Evolutionary conservation across 2,113 vertebrate genomes (phyloP), one percentile per base, ranked within the genome.

Genomic region (Chaetops frenatus): DNA sequence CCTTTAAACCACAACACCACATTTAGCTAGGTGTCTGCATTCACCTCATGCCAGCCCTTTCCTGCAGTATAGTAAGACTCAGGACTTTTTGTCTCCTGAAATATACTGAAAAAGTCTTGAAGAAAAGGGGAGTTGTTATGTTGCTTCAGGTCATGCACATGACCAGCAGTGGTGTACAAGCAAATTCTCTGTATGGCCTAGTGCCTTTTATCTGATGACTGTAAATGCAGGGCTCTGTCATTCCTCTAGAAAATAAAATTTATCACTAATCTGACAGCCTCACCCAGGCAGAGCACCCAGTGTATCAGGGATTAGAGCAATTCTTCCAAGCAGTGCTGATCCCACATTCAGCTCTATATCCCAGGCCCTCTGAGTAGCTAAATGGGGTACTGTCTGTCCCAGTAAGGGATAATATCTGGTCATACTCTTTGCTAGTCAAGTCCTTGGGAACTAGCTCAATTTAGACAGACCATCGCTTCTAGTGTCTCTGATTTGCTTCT

Each of bases 221-320:
- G 2, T 15, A 50, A 88, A n/a, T 54, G 13, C 33, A 47, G 48
- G 64, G n/a, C 82, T 94, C 36, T 12, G 8, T 64, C 50, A 42
- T 85, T 89, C 35, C 81, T 65, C 73, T 45, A 45, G 85, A 31
- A 94, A 90, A 94, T 81, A 73, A 92, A 94, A 88, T 77, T 38
- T 44, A 72, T 48, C 54, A 28, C 35, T 81, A 86, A 94, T 82
- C 23, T 57, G 1, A 1, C 15, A 61, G 80, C 72, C 84, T 89
- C 40, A 11, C 56, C 69, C 69, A 58, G 80, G 16, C 80, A 91
- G 57, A 80, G 17, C 18, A 81, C 28, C 40, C 70, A 71, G 29
- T 1, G 0, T 23, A 50, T 47, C 47, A 74, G 50, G 57, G 65
- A 87, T 92, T 92, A 76, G 35, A 77, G 47, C 0, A 1, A 42